Evolutionary conservation across 1,140 invertebrate species (phyloP), one percentile per base, ranked within the genome.

Genomic region (Pteromalus puparum): DNA sequence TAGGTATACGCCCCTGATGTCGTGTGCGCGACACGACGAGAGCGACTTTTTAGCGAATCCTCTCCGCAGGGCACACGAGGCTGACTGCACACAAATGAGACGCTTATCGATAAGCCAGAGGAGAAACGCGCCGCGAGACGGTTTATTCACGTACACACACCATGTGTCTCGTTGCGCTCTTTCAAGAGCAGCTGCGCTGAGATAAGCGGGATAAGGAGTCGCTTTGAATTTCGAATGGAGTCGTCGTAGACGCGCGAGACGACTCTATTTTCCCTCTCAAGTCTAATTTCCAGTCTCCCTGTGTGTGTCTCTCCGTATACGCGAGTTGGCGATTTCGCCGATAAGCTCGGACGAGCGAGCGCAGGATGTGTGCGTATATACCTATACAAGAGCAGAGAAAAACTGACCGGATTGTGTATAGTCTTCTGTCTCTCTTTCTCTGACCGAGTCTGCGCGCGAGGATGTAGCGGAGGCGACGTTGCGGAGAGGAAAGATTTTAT

Each of bases 191-290:
- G 75, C 9, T 53, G 2, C 38, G 38, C 30, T 5, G 12, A 67
- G 76, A 79, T 73, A 84, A 83, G 82, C 38, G 30, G 53, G 46
- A 81, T 81, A 81, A 53, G 67, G 12, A 82, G 42, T 30, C 38
- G 70, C 73, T 76, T 82, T 67, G 81, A 82, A 75, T 82, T 82
- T 74, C 70, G 81, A 82, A 82, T 82, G 28, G 53, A 82, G 53
- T 76, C 53, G 73, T 74, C 72, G 42, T 46, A 28, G 42, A 75
- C 84, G 67, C 4, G 18, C 9, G 67, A 26, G 75, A 78, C 79
- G 72, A 48, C 78, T 81, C 80, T 78, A 77, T 78, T 81, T 73
- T 21, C 70, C 46, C 65, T n/a, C 79, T 82, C 68, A 30, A 61
- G 26, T 70, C 74, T 15, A 72, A 74, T 82, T 65, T 82, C 15